phyloP scores from a whole-genome alignment of 1,140 invertebrate genomes.

The Gyrodactylus bullatarudis region DNA sequence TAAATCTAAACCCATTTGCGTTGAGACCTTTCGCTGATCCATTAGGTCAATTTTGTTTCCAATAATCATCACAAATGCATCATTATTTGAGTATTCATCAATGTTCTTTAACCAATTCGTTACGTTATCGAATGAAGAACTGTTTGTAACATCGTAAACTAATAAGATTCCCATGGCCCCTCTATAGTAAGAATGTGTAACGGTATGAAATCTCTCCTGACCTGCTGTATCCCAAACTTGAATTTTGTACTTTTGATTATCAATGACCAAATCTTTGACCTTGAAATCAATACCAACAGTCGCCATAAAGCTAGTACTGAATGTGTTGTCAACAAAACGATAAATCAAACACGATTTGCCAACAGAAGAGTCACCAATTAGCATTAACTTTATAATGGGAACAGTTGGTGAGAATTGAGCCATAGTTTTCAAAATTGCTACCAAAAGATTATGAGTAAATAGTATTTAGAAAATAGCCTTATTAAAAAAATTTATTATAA shows the following conservation, averaged over 20 bases:
- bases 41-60: constrained; percentile 1
- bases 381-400: constrained; percentile 97
- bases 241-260: constrained; percentile 48
- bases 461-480: too few species aligned
- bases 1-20: neutral
- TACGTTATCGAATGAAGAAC: constrained; percentile 7
- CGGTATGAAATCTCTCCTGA: constrained; percentile 30
- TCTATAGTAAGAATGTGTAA: constrained; percentile 31
- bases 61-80: neutral
- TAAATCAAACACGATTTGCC: constrained; percentile 97
- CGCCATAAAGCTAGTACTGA: constrained; percentile 91
- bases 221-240: constrained; percentile 27
- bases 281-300: constrained; percentile 99
- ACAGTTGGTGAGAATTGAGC: constrained; percentile 24
- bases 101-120: constrained; percentile 7
- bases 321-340: constrained; percentile 92
- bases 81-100: neutral
- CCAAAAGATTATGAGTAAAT: too few species aligned
- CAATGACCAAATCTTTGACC: constrained; percentile 94
- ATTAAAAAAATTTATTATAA: too few species aligned
- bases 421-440: too few species aligned
- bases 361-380: constrained; percentile 91
- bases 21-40: neutral
- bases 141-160: constrained; percentile 8
- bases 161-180: constrained; percentile 21